These are phyloP conservation scores for Cylas formicarius DNA, from an alignment of 1,140 invertebrate genomes.

Conservation along the genomic window DNA sequence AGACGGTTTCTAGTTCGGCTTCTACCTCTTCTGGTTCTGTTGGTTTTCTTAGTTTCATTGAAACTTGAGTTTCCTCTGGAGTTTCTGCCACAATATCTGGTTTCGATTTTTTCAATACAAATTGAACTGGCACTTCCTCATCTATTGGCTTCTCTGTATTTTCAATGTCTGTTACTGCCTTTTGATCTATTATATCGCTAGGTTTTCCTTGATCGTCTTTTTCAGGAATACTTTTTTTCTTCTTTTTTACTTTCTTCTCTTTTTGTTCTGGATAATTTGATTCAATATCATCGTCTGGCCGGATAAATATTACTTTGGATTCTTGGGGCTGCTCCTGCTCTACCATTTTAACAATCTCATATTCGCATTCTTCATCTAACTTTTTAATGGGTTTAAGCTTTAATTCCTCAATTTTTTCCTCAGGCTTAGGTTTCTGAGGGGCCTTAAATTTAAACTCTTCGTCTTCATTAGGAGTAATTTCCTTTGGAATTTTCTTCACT, in stretches of 20 bases:
- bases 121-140: slow-evolving; percentile 22
- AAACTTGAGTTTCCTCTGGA: slow-evolving; percentile 2
- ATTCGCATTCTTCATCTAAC: slow-evolving; percentile 27
- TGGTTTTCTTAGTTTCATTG: slow-evolving; percentile 22
- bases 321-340: slow-evolving; percentile 20
- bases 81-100: slow-evolving; percentile 24
- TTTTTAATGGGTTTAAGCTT: slow-evolving; percentile 19
- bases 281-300: slow-evolving; percentile 27
- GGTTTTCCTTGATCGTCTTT: slow-evolving; percentile 26
- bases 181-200: slow-evolving; percentile 24
- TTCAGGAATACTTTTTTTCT: slow-evolving; percentile 28
- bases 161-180: slow-evolving; percentile 25
- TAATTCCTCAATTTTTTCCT: slow-evolving; percentile 23
- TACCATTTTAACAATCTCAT: slow-evolving; percentile 21
- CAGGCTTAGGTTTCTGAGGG: slow-evolving; percentile 31
- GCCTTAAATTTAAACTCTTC: slow-evolving; percentile 31
- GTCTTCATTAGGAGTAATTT: slow-evolving; percentile 42
- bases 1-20: slow-evolving; percentile 12
- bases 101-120: slow-evolving; percentile 28
- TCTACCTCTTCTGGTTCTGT: slow-evolving; percentile 27
- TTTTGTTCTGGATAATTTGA: slow-evolving; percentile 13
- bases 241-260: slow-evolving; percentile 24
- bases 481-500: slow-evolving; percentile 42
- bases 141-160: slow-evolving; percentile 23
- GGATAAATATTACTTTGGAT: slow-evolving; percentile 22